These are phyloP conservation scores for Helicoverpa zea DNA, from an alignment of 1,140 invertebrate species.

Conservation along the genomic window DNA sequence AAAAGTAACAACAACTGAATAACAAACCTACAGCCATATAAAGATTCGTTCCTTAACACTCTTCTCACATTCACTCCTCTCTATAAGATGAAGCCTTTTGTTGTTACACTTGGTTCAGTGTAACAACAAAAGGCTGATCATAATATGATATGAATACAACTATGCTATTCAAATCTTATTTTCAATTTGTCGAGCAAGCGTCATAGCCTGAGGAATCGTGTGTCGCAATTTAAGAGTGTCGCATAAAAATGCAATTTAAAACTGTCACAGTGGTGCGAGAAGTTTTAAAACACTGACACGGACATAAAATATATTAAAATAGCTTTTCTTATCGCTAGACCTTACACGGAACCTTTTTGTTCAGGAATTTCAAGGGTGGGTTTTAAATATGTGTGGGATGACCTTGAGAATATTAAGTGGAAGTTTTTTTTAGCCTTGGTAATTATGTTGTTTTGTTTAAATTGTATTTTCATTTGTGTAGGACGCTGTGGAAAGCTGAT, in stretches of 20 bases:
- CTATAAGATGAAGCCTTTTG: too few relatives aligned
- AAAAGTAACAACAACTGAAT: background rate
- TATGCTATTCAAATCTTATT: background rate
- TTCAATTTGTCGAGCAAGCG: slow-evolving; percentile 25
- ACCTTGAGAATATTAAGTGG: background rate
- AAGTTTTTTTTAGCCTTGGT: background rate
- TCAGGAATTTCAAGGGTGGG: background rate
- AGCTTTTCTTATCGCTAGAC: slow-evolving; percentile 29
- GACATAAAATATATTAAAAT: slow-evolving; percentile 45
- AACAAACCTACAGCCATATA: too few relatives aligned
- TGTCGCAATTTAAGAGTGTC: slow-evolving; percentile 33
- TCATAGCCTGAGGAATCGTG: slow-evolving; percentile 11
- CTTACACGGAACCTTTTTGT: slow-evolving; percentile 7
- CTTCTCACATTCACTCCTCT: too few relatives aligned
- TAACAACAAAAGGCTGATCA: too few relatives aligned
- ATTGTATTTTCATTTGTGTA: background rate
- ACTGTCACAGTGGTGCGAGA: slow-evolving; percentile 43
- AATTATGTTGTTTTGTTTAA: background rate
- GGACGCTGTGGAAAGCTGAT: too few relatives aligned
- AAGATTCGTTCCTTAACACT: too few relatives aligned
- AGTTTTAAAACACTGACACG: slow-evolving; percentile 42
- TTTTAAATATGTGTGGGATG: background rate
- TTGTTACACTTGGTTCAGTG: too few relatives aligned
- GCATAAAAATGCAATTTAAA: slow-evolving; percentile 51
- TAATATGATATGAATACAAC: background rate